Evolutionary conservation across 2,888 invertebrate species (phyloP).

Genomic region (Scaptomyza tumidula): DNA sequence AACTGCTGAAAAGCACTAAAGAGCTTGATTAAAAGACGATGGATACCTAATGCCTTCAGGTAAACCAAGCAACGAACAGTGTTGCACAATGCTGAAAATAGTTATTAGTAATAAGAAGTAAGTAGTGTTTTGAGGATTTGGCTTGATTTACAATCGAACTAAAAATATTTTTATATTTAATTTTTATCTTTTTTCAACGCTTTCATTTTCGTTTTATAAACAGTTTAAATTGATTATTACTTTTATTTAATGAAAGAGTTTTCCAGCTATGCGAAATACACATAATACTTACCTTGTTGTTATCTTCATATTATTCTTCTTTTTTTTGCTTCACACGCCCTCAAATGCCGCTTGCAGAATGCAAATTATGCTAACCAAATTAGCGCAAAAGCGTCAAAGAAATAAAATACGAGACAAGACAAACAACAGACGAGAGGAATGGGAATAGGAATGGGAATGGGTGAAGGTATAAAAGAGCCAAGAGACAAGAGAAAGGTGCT

Average conservation of each 20-base stretch:
- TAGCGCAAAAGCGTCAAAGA: slow-evolving; percentile 72
- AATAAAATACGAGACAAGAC: slow-evolving; percentile 40
- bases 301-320: background rate
- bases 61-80: background rate
- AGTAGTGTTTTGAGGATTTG: too few species aligned
- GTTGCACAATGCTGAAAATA: background rate
- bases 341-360: slow-evolving; percentile 68
- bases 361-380: slow-evolving; percentile 75
- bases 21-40: slow-evolving; percentile 8
- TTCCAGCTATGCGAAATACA: slow-evolving; percentile 22
- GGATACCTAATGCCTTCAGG: slow-evolving; percentile 28
- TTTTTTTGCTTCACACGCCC: slow-evolving; percentile 56
- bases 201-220: background rate
- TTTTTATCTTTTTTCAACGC: background rate
- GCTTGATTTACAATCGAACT: too few species aligned
- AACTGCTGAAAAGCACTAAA: background rate
- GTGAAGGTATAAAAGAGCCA: background rate
- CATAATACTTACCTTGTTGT: slow-evolving; percentile 12
- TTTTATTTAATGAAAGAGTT: slow-evolving; percentile 18
- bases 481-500: slow-evolving; percentile 3
- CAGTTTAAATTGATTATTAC: background rate
- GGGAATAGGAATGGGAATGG: background rate
- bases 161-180: too few species aligned
- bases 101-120: too few species aligned
- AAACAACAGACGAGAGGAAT: background rate